Percentiles rank a stretch among this genome's conserved stretches.
phyloP scores from a whole-genome alignment of 2,113 vertebrate genomes.

The Chloropsis cyanopogon region DNA sequence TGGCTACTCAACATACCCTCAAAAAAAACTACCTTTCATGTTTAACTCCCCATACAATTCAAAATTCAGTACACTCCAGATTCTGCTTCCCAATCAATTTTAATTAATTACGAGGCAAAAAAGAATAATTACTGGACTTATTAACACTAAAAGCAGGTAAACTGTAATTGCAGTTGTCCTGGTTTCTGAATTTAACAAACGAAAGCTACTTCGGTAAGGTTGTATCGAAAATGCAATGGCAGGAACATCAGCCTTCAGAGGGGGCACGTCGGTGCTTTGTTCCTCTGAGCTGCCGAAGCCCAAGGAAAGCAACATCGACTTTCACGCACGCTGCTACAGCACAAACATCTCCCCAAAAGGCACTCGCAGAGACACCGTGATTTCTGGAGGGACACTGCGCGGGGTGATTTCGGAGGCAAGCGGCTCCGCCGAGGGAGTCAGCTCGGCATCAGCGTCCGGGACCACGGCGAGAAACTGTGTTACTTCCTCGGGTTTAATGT shows the following conservation, averaged over 20 bases:
- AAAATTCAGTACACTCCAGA: not conserved
- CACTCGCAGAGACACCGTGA: rapidly evolving
- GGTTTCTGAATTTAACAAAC: not conserved
- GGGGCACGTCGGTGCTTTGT: rapidly evolving
- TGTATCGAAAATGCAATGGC: rapidly evolving
- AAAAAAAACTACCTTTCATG: not conserved
- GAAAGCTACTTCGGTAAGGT: rapidly evolving
- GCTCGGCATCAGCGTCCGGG: not conserved
- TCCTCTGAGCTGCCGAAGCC: not conserved
- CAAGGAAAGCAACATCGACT: rapidly evolving
- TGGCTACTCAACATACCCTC: not conserved
- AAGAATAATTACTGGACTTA: rapidly evolving
- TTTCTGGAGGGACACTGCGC: rapidly evolving
- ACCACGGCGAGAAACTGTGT: not conserved
- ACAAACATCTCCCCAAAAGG: rapidly evolving
- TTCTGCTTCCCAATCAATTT: not conserved
- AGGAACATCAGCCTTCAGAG: not conserved
- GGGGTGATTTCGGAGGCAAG: not conserved
- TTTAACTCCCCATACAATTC: rapidly evolving
- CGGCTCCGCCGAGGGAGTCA: not conserved
- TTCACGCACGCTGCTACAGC: rapidly evolving
- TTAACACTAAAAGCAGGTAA: rapidly evolving
- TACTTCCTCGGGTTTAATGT: not conserved
- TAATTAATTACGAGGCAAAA: rapidly evolving
- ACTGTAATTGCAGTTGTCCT: rapidly evolving